Evolutionary conservation across 2,888 invertebrate genomes (phyloP).

Genomic region (Thymelicus lineola): DNA sequence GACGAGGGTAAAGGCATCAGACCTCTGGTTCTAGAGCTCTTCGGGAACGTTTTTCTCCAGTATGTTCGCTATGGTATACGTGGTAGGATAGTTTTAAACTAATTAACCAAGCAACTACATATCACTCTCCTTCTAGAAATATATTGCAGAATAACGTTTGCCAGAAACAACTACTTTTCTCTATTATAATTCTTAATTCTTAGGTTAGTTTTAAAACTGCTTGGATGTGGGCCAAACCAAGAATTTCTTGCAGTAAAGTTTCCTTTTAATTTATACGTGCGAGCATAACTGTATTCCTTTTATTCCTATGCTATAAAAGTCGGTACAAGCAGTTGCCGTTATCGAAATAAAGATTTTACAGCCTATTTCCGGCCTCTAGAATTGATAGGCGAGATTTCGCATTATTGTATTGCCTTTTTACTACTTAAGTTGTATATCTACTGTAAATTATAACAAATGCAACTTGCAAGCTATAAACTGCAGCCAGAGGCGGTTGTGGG

Average conservation of each 20-base stretch:
- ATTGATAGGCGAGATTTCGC: slow-evolving; percentile 28
- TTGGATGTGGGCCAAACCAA: slow-evolving; percentile 26
- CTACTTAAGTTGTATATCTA: slow-evolving; percentile 44
- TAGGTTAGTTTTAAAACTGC: slow-evolving; percentile 18
- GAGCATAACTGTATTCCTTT: slow-evolving; percentile 10
- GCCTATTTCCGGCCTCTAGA: slow-evolving; percentile 16
- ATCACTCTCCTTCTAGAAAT: neutral
- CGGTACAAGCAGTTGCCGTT: slow-evolving; percentile 18
- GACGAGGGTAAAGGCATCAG: too few species aligned
- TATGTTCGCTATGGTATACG: too few species aligned
- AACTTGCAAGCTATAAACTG: slow-evolving; percentile 58
- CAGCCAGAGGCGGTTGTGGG: slow-evolving; percentile 58
- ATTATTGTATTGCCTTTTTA: slow-evolving; percentile 24
- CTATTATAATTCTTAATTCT: slow-evolving; percentile 3
- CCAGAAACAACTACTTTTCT: neutral
- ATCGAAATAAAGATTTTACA: slow-evolving; percentile 14
- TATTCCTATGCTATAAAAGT: slow-evolving; percentile 31
- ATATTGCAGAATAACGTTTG: neutral
- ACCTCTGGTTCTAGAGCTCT: too few species aligned
- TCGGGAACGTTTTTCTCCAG: too few species aligned
- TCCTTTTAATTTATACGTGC: slow-evolving; percentile 28
- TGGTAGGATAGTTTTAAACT: too few species aligned
- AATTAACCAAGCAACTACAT: too few species aligned
- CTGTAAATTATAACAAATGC: slow-evolving; percentile 48
- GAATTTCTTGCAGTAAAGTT: slow-evolving; percentile 25